Evolutionary conservation across 30 jellyfish, hydroid and myxozoan species (phyloP), one percentile per base, ranked within the genome.

Genomic region (Chironex yamaguchii): DNA sequence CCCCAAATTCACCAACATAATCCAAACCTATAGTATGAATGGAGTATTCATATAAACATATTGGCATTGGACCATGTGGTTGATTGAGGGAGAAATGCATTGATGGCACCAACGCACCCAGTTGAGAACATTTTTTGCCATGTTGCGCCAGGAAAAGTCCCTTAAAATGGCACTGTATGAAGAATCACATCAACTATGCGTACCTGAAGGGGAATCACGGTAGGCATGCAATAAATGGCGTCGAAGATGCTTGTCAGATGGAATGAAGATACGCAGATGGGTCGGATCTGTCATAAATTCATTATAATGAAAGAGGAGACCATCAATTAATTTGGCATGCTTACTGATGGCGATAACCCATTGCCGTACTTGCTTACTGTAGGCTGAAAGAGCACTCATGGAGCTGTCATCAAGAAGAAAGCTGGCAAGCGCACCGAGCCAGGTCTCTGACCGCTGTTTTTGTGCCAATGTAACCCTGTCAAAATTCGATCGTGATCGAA

Each of bases 1-100:
- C n/a, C n/a, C n/a, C n/a, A n/a, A n/a, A n/a, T n/a, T n/a, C n/a
- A n/a, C n/a, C n/a, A n/a, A n/a, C n/a, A n/a, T n/a, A n/a, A 79
- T 79, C 90, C 21, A 79, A 48, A 58, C 90, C 90, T 42, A 79
- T 25, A 4, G 82, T 79, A 31, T 79, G 90, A 79, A 79, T 58
- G 25, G 90, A 71, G 49, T 58, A 31, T n/a, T 53, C 26, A 52
- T 29, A 79, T 1, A 79, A 2, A 13, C 81, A 71, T n/a, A 79
- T 17, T 31, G 32, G 82, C 90, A 79, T 54, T n/a, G 69, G 90
- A 36, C 82, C 82, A 33, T 79, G 81, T 0, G 81, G 81, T 27
- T 58, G 81, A 4, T 49, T 49, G 25, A 75, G 34, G 2, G 58
- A 6, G 20, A 21, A 34, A 79, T 1, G 81, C 90, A 79, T 29